Percentiles rank a stretch among this genome's conserved stretches.
Conservation (phyloP, 2,888 invertebrate species). For the Morpho helenor region DNA sequence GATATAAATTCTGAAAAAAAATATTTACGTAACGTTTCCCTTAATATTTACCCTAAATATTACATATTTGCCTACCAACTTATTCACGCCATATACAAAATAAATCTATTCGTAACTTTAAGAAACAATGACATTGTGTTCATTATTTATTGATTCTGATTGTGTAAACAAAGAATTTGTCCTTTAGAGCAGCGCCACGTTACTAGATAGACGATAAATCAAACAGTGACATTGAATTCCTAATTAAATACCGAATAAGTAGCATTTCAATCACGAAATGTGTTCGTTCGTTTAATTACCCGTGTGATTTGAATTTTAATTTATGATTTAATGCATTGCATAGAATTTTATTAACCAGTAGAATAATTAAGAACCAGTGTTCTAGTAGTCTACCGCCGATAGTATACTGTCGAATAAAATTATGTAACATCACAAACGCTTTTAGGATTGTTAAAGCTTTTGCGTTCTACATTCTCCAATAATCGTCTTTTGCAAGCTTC, state of each 20-base stretch:
- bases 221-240: conserved; percentile 16
- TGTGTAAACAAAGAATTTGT: conserved; percentile 41
- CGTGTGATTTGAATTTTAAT: conserved; percentile 9
- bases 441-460: too few species aligned
- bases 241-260: conserved; percentile 9
- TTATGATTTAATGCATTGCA: not conserved
- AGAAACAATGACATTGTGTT: conserved; percentile 47
- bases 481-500: too few species aligned
- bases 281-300: conserved; percentile 6
- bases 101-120: conserved; percentile 39
- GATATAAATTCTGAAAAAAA: too few species aligned
- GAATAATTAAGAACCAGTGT: too few species aligned
- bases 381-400: too few species aligned
- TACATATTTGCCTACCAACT: too few species aligned
- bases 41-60: too few species aligned
- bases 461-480: too few species aligned
- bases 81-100: not conserved
- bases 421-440: too few species aligned
- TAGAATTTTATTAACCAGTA: too few species aligned
- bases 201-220: conserved; percentile 9
- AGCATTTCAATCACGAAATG: conserved; percentile 5
- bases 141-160: conserved; percentile 59
- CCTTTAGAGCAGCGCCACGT: conserved; percentile 36
- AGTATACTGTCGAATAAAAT: too few species aligned
- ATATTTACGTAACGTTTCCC: too few species aligned